Evolutionary conservation across 2,888 invertebrate species (phyloP).

Genomic region (Rhaphigaster nebulosa): DNA sequence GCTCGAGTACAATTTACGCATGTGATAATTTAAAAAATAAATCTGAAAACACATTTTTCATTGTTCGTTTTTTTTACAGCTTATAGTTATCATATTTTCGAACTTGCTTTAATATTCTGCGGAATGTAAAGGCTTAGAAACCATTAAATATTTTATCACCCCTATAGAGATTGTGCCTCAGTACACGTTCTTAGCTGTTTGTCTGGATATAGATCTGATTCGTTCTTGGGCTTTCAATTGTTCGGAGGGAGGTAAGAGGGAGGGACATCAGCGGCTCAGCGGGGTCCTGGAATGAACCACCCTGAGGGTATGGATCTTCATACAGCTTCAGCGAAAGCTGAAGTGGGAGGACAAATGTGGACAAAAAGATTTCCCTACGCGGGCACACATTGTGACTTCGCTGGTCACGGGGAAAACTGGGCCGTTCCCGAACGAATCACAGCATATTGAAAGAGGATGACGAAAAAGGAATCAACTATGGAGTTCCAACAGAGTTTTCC

Average conservation of each 20-base stretch:
- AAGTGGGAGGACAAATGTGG: constrained; percentile 5
- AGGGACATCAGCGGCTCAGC: neutral
- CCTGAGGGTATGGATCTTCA: neutral
- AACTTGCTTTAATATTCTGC: too few relatives aligned
- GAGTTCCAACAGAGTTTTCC: neutral
- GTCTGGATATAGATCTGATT: too few relatives aligned
- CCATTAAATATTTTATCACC: too few relatives aligned
- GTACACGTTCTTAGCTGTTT: too few relatives aligned
- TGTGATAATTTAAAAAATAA: too few relatives aligned
- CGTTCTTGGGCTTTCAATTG: neutral
- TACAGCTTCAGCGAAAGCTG: constrained; percentile 18
- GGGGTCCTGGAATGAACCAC: neutral
- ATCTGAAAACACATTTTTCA: too few relatives aligned
- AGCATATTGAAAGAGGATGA: constrained; percentile 12
- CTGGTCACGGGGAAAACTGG: constrained; percentile 34
- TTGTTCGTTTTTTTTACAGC: too few relatives aligned
- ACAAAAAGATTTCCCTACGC: constrained; percentile 50
- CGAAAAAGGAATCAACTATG: constrained; percentile 4
- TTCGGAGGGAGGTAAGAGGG: neutral
- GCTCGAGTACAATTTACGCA: too few relatives aligned
- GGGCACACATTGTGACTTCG: constrained; percentile 29
- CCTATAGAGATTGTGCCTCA: too few relatives aligned
- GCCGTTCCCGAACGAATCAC: neutral
- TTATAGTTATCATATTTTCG: too few relatives aligned
- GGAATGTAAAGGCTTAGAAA: too few relatives aligned